These are phyloP conservation scores for Ancistrus triradiatus DNA, from an alignment of 2,113 vertebrate genomes.

Conservation along the genomic window DNA sequence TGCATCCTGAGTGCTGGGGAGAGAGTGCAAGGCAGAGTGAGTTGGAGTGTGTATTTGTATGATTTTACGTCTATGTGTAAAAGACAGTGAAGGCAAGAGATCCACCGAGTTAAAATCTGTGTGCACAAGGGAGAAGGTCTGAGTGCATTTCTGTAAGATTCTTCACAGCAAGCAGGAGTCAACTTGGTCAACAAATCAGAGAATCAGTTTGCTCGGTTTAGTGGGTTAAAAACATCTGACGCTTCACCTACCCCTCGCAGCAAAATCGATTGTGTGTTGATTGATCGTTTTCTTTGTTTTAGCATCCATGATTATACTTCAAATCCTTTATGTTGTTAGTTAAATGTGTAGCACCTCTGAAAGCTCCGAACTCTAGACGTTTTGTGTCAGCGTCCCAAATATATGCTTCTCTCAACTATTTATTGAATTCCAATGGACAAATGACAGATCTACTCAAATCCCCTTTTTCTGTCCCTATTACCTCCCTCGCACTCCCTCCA, in stretches of 20 bases:
- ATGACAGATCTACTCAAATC: slow-evolving; percentile 9
- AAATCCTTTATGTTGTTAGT: too few relatives aligned
- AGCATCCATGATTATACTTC: too few relatives aligned
- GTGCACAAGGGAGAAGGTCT: slow-evolving; percentile 13
- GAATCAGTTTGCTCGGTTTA: slow-evolving; percentile 47
- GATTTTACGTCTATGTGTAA: slow-evolving; percentile 30
- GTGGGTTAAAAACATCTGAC: slow-evolving; percentile 38
- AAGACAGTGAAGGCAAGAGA: slow-evolving; percentile 12
- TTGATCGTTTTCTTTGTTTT: too few relatives aligned
- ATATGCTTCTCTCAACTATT: not conserved
- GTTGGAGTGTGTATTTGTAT: slow-evolving; percentile 37
- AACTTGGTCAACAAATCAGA: slow-evolving; percentile 46
- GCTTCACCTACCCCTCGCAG: too few relatives aligned
- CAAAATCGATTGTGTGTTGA: too few relatives aligned
- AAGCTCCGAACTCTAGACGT: too few relatives aligned
- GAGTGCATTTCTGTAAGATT: slow-evolving; percentile 40
- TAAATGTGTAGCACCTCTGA: too few relatives aligned
- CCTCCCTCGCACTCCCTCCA: slow-evolving; percentile 25
- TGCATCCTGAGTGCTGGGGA: slow-evolving; percentile 61
- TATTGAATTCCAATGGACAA: slow-evolving; percentile 18
- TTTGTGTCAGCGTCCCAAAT: too few relatives aligned
- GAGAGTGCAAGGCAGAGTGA: slow-evolving; percentile 53
- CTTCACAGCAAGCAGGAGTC: slow-evolving; percentile 36
- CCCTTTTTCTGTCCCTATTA: slow-evolving; percentile 36
- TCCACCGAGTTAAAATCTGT: slow-evolving; percentile 3